Evolutionary conservation across 64 coral and sea anemone genomes (phyloP), one percentile per base, ranked within the genome.

Genomic region (Montipora efflorescens): DNA sequence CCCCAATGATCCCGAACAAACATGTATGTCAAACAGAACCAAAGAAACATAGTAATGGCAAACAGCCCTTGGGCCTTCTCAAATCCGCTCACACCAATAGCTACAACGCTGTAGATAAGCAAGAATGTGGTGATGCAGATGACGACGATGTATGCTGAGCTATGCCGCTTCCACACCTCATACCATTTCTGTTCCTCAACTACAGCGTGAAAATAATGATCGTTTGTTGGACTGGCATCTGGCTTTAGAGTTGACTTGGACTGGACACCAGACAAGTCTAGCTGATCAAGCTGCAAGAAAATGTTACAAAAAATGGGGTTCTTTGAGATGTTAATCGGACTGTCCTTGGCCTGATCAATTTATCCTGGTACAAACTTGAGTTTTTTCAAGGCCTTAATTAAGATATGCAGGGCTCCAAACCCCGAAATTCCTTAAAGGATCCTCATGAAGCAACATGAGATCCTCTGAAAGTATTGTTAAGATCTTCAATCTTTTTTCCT

Each of bases 1-100:
- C 97, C 97, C 77, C 80, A 98, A 55, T 91, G 90, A 49, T 95
- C 83, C n/a, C 91, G 52, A 50, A 98, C 93, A 15, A 95, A 64
- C 67, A 91, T 93, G 62, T 95, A 98, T 0, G 74, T 77, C 87
- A 98, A 74, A 22, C 94, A 95, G 72, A 91, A 91, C 91, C 88
- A 93, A 6, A 93, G 59, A 47, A 94, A 87, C 90, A 98, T 93
- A 0, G 94, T 95, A 1, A 98, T 11, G 25, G 51, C 94, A 89
- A 98, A 98, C 7, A 98, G 13, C 47, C 59, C 51, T 70, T 84
- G 90, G 11, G 87, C 90, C 71, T 98, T 94, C 28, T 98, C 87
- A 90, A 98, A 98, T 15, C 96, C 96, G 72, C 94, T 90, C 7
- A 89, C 14, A 43, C 21, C 82, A 61, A 98, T 98, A 44, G 94